Conservation (phyloP, 2,797 vertebrate genomes). For the Anabacerthia variegaticeps region DNA sequence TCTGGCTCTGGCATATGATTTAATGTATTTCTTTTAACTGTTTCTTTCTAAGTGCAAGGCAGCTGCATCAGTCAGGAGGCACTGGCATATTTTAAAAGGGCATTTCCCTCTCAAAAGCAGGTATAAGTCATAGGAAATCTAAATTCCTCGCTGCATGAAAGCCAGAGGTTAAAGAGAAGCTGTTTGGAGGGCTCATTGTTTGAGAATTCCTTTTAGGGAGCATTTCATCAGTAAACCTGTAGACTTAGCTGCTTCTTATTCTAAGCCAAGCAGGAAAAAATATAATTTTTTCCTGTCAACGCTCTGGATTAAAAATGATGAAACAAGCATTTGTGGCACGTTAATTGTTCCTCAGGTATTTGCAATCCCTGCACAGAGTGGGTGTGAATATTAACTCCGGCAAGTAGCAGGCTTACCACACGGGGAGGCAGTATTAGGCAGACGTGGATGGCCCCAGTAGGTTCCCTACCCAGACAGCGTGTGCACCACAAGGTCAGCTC, state of each 20-base stretch:
- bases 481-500: conserved; percentile 53
- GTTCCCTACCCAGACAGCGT: not conserved
- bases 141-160: not conserved
- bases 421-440: not conserved
- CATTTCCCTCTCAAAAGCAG: not conserved
- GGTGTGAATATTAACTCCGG: conserved; percentile 44
- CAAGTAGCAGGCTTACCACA: not conserved
- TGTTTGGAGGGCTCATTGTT: not conserved
- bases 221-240: not conserved
- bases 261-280: not conserved
- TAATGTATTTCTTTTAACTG: conserved; percentile 28
- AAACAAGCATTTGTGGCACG: conserved; percentile 35
- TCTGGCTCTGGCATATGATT: not conserved
- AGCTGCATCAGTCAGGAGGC: not conserved
- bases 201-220: not conserved
- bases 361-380: conserved; percentile 14
- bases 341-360: conserved; percentile 45
- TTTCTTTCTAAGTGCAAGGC: not conserved
- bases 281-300: not conserved
- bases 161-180: not conserved
- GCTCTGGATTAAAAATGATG: conserved; percentile 37
- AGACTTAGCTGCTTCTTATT: not conserved
- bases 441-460: not conserved
- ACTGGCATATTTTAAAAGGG: not conserved
- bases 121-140: not conserved